Percentiles rank a stretch among this genome's conserved stretches.
Conservation (phyloP, 2,888 invertebrate genomes). For the Steinernema hermaphroditum region DNA sequence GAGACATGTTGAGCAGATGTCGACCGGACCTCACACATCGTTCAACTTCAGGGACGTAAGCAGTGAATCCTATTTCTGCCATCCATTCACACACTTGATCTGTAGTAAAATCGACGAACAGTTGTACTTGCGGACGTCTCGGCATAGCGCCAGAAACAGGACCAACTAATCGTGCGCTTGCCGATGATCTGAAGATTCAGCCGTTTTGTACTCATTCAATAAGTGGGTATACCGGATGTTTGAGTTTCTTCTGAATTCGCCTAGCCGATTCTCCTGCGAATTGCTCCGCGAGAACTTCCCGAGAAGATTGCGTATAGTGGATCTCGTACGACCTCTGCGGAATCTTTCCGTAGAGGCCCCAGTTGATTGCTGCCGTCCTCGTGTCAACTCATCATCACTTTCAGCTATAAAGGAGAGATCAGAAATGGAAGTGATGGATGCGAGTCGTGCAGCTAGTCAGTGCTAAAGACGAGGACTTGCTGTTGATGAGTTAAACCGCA, state of each 20-base stretch:
- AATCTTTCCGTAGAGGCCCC: constrained; percentile 45
- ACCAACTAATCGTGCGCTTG: constrained; percentile 50
- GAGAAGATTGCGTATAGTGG: constrained; percentile 63
- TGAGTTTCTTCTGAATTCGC: constrained; percentile 11
- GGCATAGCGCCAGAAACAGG: constrained; percentile 51
- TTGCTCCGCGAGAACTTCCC: constrained; percentile 59
- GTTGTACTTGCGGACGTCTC: constrained; percentile 57
- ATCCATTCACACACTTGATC: constrained; percentile 66
- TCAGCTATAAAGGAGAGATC: constrained; percentile 54
- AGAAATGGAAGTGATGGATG: not conserved
- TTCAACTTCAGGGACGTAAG: constrained; percentile 78
- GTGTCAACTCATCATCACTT: constrained; percentile 64
- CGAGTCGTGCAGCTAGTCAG: not conserved
- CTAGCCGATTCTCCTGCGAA: constrained; percentile 54
- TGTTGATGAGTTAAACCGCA: not conserved
- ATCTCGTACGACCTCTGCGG: constrained; percentile 61
- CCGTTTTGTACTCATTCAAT: constrained; percentile 1
- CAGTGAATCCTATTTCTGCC: constrained; percentile 51
- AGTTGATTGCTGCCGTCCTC: constrained; percentile 43
- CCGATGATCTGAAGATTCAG: constrained; percentile 46
- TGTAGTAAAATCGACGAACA: constrained; percentile 64
- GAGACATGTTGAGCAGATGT: constrained; percentile 78
- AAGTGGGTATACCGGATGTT: constrained; percentile 26
- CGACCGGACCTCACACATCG: constrained; percentile 82
- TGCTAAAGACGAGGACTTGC: too few species aligned